These are phyloP conservation scores for Strigamia crassipes DNA, from an alignment of 2,888 invertebrate species.

Conservation along the genomic window DNA sequence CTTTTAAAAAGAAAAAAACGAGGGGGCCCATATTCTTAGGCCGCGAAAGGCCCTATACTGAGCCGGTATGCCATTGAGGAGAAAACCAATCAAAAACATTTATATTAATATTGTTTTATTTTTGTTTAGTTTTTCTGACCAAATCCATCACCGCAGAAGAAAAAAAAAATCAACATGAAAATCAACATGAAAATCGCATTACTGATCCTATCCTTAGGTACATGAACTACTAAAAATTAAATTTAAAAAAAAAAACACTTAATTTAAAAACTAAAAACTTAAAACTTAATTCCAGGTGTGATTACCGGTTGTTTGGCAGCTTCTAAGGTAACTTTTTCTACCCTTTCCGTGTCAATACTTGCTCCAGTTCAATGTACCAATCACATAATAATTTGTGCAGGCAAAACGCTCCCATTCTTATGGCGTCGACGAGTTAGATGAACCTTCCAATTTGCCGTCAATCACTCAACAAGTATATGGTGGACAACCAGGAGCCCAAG, in stretches of 20 bases:
- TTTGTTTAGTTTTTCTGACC: not conserved
- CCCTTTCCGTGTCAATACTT: not conserved
- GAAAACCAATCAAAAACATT: too few species aligned
- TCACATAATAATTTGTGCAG: not conserved
- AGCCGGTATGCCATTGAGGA: too few species aligned
- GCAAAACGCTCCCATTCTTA: not conserved
- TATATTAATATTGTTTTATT: not conserved
- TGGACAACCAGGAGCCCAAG: constrained; percentile 4
- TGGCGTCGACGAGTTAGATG: constrained; percentile 6
- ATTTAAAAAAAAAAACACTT: too few species aligned
- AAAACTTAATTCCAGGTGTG: not conserved
- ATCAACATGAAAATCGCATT: not conserved
- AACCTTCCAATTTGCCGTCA: constrained; percentile 9
- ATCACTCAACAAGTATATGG: not conserved
- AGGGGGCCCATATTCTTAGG: too few species aligned
- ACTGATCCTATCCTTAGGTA: not conserved
- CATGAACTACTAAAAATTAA: not conserved
- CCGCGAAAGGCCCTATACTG: too few species aligned
- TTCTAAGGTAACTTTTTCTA: constrained; percentile 16
- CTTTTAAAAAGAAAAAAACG: too few species aligned
- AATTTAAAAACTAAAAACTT: not conserved
- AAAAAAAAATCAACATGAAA: not conserved
- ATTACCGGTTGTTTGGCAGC: constrained; percentile 18
- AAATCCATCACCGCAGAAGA: not conserved
- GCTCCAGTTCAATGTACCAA: constrained; percentile 24